Percentiles rank a stretch among this genome's conserved stretches.
These are phyloP conservation scores for Clivina fossor DNA, from an alignment of 2,888 invertebrate species.

Conservation along the genomic window DNA sequence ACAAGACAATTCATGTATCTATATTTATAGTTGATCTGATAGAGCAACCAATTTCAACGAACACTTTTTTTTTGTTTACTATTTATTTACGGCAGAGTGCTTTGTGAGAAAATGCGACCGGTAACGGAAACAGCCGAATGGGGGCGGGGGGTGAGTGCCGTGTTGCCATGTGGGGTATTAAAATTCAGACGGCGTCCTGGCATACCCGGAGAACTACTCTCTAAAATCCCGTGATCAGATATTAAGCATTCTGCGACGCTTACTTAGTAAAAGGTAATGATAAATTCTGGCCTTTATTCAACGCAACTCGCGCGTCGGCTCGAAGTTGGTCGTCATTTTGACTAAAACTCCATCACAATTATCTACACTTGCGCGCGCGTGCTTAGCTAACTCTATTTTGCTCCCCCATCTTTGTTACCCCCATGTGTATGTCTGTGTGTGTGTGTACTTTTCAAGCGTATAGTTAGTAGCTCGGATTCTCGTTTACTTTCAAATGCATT, in stretches of 20 bases:
- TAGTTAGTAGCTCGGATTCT: no score
- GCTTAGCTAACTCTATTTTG: background rate
- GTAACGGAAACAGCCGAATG: background rate
- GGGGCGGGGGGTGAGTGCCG: conserved; percentile 4
- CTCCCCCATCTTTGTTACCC: no score
- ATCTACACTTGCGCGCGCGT: conserved; percentile 26
- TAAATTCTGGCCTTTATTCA: conserved; percentile 30
- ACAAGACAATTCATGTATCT: no score
- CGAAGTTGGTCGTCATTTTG: conserved; percentile 17
- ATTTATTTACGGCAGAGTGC: conserved; percentile 28
- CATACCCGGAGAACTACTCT: conserved; percentile 21
- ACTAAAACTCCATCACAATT: conserved; percentile 25
- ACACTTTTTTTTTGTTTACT: conserved; percentile 27
- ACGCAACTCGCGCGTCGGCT: background rate
- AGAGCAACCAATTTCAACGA: no score
- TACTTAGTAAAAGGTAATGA: conserved; percentile 33
- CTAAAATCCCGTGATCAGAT: conserved; percentile 29
- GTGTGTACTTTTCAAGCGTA: no score
- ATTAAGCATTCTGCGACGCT: conserved; percentile 31
- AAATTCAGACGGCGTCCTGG: conserved; percentile 28
- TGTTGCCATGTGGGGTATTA: conserved; percentile 21
- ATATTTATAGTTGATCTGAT: no score
- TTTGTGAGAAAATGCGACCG: background rate
- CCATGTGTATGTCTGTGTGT: no score
- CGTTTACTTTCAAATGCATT: no score